phyloP scores from a whole-genome alignment of 2,797 vertebrate genomes.

The Rallus crepitans region DNA sequence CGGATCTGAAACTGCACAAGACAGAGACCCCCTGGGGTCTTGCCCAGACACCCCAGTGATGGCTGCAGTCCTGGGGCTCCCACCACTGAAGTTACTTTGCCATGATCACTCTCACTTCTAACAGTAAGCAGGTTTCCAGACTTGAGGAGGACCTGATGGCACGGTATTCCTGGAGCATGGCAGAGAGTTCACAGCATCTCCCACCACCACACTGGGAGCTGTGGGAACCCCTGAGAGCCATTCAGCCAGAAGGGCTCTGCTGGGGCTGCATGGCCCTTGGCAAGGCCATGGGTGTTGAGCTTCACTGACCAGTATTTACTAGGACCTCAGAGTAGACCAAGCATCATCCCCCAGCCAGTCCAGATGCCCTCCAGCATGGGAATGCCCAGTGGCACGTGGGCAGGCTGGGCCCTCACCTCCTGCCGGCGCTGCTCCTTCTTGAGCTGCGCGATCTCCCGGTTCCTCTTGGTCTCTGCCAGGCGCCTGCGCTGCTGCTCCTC shows the following conservation, averaged over 20 bases:
- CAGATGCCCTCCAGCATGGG: rapidly evolving
- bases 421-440: constrained; percentile 97
- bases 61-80: rapidly evolving
- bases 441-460: constrained; percentile 94
- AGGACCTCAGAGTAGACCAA: background rate
- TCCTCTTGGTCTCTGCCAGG: constrained; percentile 93
- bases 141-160: background rate
- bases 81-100: background rate
- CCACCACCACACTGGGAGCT: background rate
- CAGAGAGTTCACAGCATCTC: background rate
- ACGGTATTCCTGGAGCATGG: rapidly evolving
- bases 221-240: rapidly evolving
- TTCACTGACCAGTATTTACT: rapidly evolving
- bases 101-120: background rate
- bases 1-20: constrained; percentile 91
- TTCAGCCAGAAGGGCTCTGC: background rate
- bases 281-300: rapidly evolving
- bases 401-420: constrained; percentile 79
- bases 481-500: constrained; percentile 95
- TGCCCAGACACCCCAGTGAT: background rate
- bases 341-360: background rate
- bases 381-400: rapidly evolving
- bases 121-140: background rate
- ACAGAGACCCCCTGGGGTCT: background rate
- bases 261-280: rapidly evolving